These are phyloP conservation scores for Chelmon rostratus DNA, from an alignment of 2,797 vertebrate genomes.

Conservation along the genomic window DNA sequence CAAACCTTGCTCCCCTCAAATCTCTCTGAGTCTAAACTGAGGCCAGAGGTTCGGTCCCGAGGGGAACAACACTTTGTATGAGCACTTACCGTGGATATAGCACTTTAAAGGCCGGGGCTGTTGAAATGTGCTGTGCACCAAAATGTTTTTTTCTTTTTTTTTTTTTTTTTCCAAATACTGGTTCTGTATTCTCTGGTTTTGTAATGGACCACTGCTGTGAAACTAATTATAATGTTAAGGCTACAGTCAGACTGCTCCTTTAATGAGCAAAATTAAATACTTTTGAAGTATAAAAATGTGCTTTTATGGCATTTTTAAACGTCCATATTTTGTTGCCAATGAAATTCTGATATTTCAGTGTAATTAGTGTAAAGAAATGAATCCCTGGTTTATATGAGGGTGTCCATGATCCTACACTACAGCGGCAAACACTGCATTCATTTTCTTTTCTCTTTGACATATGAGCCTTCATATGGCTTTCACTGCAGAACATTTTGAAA, in stretches of 20 bases:
- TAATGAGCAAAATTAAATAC: conserved; percentile 6
- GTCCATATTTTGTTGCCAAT: conserved; percentile 9
- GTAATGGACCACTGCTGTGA: conserved; percentile 11
- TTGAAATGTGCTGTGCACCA: conserved; percentile 41
- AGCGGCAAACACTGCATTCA: neutral
- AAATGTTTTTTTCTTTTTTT: conserved; percentile 14
- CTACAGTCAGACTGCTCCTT: neutral
- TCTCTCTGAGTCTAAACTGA: conserved; percentile 71
- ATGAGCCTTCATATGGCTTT: neutral
- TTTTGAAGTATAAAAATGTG: neutral
- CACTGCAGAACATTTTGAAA: neutral
- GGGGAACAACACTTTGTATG: conserved; percentile 68
- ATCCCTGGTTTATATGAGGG: neutral
- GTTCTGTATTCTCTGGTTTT: conserved; percentile 18
- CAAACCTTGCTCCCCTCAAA: conserved; percentile 69
- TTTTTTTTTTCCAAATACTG: conserved; percentile 22
- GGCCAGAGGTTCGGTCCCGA: conserved; percentile 71
- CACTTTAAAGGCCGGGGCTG: conserved; percentile 62
- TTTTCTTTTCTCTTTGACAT: neutral
- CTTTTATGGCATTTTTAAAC: conserved; percentile 11
- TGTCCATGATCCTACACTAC: neutral
- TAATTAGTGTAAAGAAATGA: neutral
- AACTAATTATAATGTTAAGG: conserved; percentile 15
- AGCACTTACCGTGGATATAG: conserved; percentile 67
- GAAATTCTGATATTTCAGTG: neutral